Conservation (phyloP, 2,113 vertebrate genomes). For the Heterocephalus glaber region DNA sequence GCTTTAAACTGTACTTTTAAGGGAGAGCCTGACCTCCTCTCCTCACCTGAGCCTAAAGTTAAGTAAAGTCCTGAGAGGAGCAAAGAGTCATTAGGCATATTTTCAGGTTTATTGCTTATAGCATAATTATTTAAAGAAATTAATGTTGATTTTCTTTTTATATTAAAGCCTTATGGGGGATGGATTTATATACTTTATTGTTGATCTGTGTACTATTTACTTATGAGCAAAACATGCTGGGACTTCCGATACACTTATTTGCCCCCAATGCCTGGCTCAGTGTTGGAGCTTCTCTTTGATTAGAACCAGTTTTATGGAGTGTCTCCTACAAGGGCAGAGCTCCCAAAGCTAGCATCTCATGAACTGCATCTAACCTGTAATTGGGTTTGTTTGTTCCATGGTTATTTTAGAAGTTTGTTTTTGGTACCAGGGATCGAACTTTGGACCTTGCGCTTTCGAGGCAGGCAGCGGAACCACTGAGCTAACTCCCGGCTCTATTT, state of each 20-base stretch:
- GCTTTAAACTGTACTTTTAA: slow-evolving; percentile 34
- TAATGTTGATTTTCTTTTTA: slow-evolving; percentile 16
- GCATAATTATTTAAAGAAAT: slow-evolving; percentile 1
- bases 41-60: neutral
- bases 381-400: slow-evolving; percentile 21
- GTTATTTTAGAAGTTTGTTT: neutral
- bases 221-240: neutral
- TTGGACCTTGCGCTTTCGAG: too few relatives aligned
- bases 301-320: neutral
- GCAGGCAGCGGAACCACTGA: too few relatives aligned
- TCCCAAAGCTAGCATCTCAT: neutral
- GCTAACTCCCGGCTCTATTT: too few relatives aligned
- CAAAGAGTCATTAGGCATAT: neutral
- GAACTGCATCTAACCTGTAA: neutral
- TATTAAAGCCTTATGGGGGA: neutral
- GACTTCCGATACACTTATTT: neutral
- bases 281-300: neutral
- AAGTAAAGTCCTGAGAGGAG: neutral
- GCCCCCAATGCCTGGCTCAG: neutral
- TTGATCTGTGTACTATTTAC: slow-evolving; percentile 3
- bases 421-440: too few relatives aligned
- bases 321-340: neutral
- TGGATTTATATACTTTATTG: neutral
- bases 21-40: neutral
- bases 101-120: slow-evolving; percentile 23